Evolutionary conservation across 2,113 vertebrate species (phyloP).

Genomic region (Sitta europaea): DNA sequence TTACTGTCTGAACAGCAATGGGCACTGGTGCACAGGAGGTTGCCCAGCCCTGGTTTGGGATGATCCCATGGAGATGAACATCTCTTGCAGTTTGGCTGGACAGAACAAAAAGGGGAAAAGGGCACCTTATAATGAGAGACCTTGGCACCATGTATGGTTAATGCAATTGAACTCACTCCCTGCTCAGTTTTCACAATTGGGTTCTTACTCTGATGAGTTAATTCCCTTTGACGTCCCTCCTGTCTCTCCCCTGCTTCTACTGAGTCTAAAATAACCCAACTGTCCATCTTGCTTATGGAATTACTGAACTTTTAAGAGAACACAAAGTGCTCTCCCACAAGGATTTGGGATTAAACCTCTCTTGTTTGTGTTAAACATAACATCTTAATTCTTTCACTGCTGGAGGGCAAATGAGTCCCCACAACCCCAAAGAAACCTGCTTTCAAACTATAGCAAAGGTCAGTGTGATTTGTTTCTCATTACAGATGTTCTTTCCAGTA

Average conservation of each 20-base stretch:
- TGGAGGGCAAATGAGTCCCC: conserved; percentile 41
- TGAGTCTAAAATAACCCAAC: conserved; percentile 44
- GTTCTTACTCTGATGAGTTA: conserved; percentile 9
- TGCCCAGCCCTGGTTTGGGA: background rate
- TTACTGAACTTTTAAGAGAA: conserved; percentile 55
- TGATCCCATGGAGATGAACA: accelerated
- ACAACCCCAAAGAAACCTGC: background rate
- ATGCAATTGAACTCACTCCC: conserved; percentile 13
- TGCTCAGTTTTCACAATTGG: conserved; percentile 23
- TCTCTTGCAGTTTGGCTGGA: background rate
- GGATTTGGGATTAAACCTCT: conserved; percentile 58
- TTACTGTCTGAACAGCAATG: background rate
- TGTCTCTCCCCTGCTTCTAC: background rate
- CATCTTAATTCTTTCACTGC: conserved; percentile 52
- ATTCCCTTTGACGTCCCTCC: conserved; percentile 40
- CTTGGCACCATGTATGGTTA: background rate
- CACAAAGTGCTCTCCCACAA: conserved; percentile 52
- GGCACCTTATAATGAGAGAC: background rate
- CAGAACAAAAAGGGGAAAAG: background rate
- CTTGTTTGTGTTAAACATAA: conserved; percentile 54
- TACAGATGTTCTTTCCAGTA: conserved; percentile 15
- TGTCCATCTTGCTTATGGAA: conserved; percentile 62
- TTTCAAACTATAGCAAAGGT: conserved; percentile 13
- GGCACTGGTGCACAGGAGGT: background rate
- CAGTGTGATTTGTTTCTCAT: conserved; percentile 34